Conservation (phyloP, 1,140 invertebrate genomes). For the Phymastichus coffea region DNA sequence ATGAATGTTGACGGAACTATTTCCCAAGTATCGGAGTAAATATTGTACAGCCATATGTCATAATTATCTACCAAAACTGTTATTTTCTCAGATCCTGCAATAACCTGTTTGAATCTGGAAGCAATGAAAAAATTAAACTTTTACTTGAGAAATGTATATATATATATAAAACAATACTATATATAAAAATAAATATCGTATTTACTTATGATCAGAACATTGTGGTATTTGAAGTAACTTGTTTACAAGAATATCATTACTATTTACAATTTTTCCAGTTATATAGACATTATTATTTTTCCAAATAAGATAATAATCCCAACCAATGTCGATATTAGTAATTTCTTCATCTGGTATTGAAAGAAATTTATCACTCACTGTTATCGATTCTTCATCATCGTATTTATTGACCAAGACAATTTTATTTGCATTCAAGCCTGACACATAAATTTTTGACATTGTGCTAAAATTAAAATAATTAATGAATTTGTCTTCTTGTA, state of each 20-base stretch:
- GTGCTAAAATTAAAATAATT: slow-evolving; percentile 18
- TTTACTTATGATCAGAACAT: slow-evolving; percentile 33
- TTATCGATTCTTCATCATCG: slow-evolving; percentile 15
- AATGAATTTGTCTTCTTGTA: too few relatives aligned
- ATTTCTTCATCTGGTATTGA: slow-evolving; percentile 33
- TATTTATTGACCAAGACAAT: slow-evolving; percentile 31
- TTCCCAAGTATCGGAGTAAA: slow-evolving; percentile 45
- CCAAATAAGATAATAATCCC: slow-evolving; percentile 50
- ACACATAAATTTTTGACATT: slow-evolving; percentile 42
- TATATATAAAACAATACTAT: too few relatives aligned
- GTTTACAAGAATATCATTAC: too few relatives aligned
- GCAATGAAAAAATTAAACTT: too few relatives aligned
- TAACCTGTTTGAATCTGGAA: slow-evolving; percentile 40
- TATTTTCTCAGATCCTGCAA: slow-evolving; percentile 38
- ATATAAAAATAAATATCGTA: background rate
- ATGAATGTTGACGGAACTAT: slow-evolving; percentile 43
- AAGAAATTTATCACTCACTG: slow-evolving; percentile 38
- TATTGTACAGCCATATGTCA: slow-evolving; percentile 46
- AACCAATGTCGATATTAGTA: slow-evolving; percentile 47
- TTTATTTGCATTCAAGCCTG: slow-evolving; percentile 41
- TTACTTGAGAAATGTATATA: too few relatives aligned
- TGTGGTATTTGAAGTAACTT: slow-evolving; percentile 35
- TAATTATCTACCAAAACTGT: slow-evolving; percentile 37
- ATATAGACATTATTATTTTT: too few relatives aligned
- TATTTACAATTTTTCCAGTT: too few relatives aligned